Base-by-base conservation (phyloP, 1,140 invertebrate genomes). In the Saccostrea glomerata region DNA sequence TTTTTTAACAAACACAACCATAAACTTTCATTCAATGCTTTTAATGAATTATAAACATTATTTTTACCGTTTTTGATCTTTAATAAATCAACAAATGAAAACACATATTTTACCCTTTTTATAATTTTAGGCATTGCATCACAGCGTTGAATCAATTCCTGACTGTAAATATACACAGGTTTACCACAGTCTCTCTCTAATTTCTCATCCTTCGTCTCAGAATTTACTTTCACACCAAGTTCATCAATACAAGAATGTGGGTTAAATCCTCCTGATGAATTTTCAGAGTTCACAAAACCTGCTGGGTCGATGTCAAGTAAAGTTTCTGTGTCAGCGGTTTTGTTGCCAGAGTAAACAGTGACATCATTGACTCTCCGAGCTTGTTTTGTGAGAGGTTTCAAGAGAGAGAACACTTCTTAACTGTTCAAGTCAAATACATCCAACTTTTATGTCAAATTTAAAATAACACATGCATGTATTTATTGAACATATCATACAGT, bases 111-210 rank as follows among this genome's bases (percentile, higher is more conserved):
- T 87, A 93, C 92, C 55, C 92, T 89, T 25, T 87, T 84, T 30
- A 88, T 87, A 20, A 93, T 90, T 88, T 92, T 91, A 13, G 91
- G 89, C 89, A 93, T 91, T 23, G 87, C 77, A 84, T 93, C 90
- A 89, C 91, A 90, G n/a, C 85, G 84, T 7, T 89, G 36, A 30
- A 92, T 73, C n/a, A 92, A 40, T 36, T 92, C 89, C 55, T 90
- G 70, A 60, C 90, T 92, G 73, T 91, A 90, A 20, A 93, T 89
- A 88, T 91, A 93, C 25, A 86, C 84, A 30, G 92, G 91, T 85
- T 87, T 91, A n/a, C 85, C 9, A 70, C 86, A 85, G 12, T 36
- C 40, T 60, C 66, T 84, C 6, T 82, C 30, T 47, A 23, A 40
- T 56, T 87, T 82, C 12, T 77, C 13, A 63, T n/a, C 6, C 2